Base-by-base conservation (phyloP, 1,140 invertebrate species). In the Platyura marginata region DNA sequence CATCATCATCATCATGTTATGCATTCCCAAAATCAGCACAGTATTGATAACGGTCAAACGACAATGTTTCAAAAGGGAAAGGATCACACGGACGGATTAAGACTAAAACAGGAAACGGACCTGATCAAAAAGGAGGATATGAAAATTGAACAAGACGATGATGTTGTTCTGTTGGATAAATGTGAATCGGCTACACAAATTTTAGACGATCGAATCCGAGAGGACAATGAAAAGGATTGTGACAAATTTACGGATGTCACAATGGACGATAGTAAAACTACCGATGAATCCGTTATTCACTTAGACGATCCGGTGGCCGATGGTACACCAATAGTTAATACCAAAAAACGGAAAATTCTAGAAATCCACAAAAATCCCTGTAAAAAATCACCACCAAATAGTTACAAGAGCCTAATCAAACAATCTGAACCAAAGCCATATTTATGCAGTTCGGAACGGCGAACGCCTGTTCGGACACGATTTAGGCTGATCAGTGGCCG, bases 51-150 rank as follows among this genome's bases (percentile, higher is more conserved):
- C 19, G 15, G 42, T 37, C 40, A 41, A 39, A 25, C 42, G 21
- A 18, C 34, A 44, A n/a, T n/a, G n/a, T n/a, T n/a, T n/a, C n/a
- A n/a, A n/a, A n/a, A n/a, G n/a, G n/a, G n/a, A n/a, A n/a, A n/a
- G n/a, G 10, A 32, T 6, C 20, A 20, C 32, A n/a, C 36, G 32
- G 25, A 40, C 44, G 13, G 6, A 8, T 8, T 29, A 13, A 13
- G 13, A 29, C 6, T 29, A n/a, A 25, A 34, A 18, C 16, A 20
- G 18, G n/a, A 3, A 20, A 18, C 18, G 36, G 16, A 4, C 10
- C 11, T 38, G 52, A 61, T 61, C 45, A 62, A 63, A 52, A 51
- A 57, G 22, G 59, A 63, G 37, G 52, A 60, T 49, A 59, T 58
- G 45, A 64, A 64, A 53, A 59, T 51, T 16, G 59, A 63, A 47